phyloP scores from a whole-genome alignment of 2,888 invertebrate species.

The Parochlus steinenii region DNA sequence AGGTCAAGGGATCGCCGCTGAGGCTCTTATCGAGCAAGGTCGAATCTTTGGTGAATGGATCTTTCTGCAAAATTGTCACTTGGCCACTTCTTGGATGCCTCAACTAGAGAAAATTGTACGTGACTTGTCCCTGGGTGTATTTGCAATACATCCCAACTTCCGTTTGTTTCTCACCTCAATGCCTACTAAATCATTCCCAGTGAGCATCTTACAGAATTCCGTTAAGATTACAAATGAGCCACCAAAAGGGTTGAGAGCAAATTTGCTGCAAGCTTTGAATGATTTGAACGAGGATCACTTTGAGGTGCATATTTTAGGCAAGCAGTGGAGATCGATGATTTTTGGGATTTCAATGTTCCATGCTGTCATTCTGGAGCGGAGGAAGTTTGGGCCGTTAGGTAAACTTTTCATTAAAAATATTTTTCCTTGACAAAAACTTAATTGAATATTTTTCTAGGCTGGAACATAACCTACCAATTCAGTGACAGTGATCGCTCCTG shows the following conservation, averaged over 20 bases:
- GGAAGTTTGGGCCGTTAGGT: constrained; percentile 73
- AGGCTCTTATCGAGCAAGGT: constrained; percentile 57
- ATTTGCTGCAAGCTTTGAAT: constrained; percentile 65
- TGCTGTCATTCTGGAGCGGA: constrained; percentile 78
- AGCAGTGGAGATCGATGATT: constrained; percentile 56
- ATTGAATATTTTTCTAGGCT: no score
- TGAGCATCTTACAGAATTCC: constrained; percentile 80
- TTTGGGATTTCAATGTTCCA: constrained; percentile 85
- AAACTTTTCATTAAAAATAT: no score
- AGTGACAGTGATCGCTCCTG: constrained; percentile 86
- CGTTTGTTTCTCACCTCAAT: constrained; percentile 78
- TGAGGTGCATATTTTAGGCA: constrained; percentile 52
- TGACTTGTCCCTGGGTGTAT: constrained; percentile 47
- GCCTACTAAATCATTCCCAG: constrained; percentile 74
- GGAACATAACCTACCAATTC: constrained; percentile 89
- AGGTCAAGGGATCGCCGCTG: constrained; percentile 81
- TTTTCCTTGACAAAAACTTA: no score
- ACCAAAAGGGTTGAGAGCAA: constrained; percentile 79
- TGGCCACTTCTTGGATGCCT: constrained; percentile 89
- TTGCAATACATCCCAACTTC: constrained; percentile 51
- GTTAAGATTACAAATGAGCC: constrained; percentile 92
- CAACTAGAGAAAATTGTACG: constrained; percentile 63
- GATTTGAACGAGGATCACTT: constrained; percentile 66
- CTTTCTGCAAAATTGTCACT: constrained; percentile 82
- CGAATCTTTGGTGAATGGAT: constrained; percentile 70